A percentile compares a stretch with the other conserved stretches of the same genome.
These are phyloP conservation scores for Doris montereyensis DNA, from an alignment of 2,888 invertebrate species.

Conservation along the genomic window DNA sequence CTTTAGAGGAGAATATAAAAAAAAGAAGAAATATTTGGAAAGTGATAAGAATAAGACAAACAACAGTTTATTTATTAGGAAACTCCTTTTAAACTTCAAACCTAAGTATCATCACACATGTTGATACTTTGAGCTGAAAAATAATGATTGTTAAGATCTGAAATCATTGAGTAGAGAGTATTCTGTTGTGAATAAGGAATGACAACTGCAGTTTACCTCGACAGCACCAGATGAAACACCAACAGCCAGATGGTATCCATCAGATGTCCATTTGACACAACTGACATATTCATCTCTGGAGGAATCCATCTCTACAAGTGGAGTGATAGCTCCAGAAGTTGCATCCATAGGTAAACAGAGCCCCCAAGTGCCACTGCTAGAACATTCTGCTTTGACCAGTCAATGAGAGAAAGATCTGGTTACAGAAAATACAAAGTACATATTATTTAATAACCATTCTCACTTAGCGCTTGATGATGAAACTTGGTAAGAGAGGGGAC, in stretches of 20 bases:
- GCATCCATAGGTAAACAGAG: constrained; percentile 92
- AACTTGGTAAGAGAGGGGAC: too few species aligned
- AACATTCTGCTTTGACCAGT: constrained; percentile 94
- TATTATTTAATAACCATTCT: too few species aligned
- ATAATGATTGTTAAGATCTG: too few species aligned
- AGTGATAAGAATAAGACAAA: background rate
- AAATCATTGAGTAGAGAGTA: too few species aligned
- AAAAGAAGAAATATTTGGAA: background rate
- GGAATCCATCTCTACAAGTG: constrained; percentile 84
- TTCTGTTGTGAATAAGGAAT: too few species aligned
- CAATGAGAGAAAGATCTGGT: constrained; percentile 88
- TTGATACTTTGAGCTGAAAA: too few species aligned
- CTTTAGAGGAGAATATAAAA: constrained; percentile 73
- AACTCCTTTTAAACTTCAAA: too few species aligned
- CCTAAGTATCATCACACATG: too few species aligned
- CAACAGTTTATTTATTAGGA: background rate
- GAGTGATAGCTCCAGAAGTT: constrained; percentile 82
- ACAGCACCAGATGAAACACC: constrained; percentile 89
- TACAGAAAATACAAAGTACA: constrained; percentile 7
- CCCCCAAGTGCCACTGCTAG: constrained; percentile 92
- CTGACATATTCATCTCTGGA: constrained; percentile 55
- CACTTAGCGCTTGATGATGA: too few species aligned
- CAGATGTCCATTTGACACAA: constrained; percentile 88
- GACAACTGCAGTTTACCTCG: constrained; percentile 77
- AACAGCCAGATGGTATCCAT: constrained; percentile 84